Conservation (phyloP, 2,888 invertebrate species). For the Platerodrilus igneus region DNA sequence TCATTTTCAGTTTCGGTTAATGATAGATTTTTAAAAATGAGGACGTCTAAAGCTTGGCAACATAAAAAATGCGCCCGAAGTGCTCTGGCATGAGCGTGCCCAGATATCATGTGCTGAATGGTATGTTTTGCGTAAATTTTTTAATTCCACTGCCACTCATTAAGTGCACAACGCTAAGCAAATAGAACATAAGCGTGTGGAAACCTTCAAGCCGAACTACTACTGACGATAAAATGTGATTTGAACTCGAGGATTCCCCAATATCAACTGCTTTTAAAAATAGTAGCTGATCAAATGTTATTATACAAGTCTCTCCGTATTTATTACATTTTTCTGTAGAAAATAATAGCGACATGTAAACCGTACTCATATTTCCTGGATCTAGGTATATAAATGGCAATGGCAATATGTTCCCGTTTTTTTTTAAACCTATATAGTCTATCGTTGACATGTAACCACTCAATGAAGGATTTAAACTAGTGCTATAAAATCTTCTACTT, state of each 20-base stretch:
- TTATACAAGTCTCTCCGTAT: constrained; percentile 3
- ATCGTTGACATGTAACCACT: constrained; percentile 3
- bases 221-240: constrained; percentile 1
- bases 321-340: constrained; percentile 6
- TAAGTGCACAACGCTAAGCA: constrained; percentile 5
- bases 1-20: too few relatives aligned
- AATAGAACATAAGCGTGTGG: constrained; percentile 8
- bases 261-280: constrained; percentile 2
- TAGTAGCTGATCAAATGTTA: too few relatives aligned
- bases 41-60: too few relatives aligned
- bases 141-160: constrained; percentile 5
- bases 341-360: constrained; percentile 4
- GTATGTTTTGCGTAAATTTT: constrained; percentile 5
- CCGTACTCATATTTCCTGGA: constrained; percentile 1
- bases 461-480: constrained; percentile 3
- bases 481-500: constrained; percentile 1
- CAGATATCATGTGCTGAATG: constrained; percentile 4
- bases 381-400: constrained; percentile 6
- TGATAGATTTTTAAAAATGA: too few relatives aligned
- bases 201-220: constrained; percentile 3
- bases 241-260: constrained; percentile 2
- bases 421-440: constrained; percentile 5
- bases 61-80: too few relatives aligned
- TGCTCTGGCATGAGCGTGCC: constrained; percentile 1
- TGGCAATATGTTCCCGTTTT: constrained; percentile 4